Base-by-base conservation (phyloP, 1,140 invertebrate species). In the Drosophila nikananu region DNA sequence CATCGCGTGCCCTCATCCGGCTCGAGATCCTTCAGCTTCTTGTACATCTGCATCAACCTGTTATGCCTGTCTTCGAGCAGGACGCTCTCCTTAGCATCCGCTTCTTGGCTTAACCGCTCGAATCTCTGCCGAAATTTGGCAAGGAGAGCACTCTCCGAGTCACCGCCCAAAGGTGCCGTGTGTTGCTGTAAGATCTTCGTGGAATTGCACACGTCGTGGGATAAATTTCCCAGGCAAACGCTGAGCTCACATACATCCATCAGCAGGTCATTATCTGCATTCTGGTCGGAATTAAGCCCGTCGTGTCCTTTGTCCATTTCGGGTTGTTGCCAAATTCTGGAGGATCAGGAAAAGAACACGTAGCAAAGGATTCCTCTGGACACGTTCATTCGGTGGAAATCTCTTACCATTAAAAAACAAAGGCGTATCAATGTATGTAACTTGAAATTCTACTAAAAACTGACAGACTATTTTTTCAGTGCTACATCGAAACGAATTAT, bases 41-140 rank as follows among this genome's bases (percentile, higher is more conserved):
- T 46, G 32, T 78, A 78, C 0, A 89, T 49, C 42, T 68, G 60
- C 10, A 72, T 32, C 17, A 89, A 75, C 1, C 83, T 30, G 19
- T 62, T 51, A 3, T 41, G 17, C 3, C 72, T 49, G 1, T 41
- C 15, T 8, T 74, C 46, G 12, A 44, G 35, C 3, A 73, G 19
- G 10, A 9, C 6, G 2, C 9, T 23, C 0, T 58, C 37, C 12
- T 54, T 21, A 1, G 17, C 9, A 54, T 67, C 46, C 5, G 19
- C 21, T 2, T 5, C 5, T 3, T 21, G 17, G 0, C 41, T 23
- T n/a, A 49, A 17, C 10, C 49, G 10, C 13, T 54, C 32, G 5
- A 74, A 81, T 8, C 21, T 39, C 13, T 48, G 8, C 5, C 48
- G 67, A 3, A 81, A 74, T 12, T 81, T 21, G 17, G 68, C 23